phyloP scores from a whole-genome alignment of 64 coral and sea anemone genomes.

The Dendrophyllia cribrosa region DNA sequence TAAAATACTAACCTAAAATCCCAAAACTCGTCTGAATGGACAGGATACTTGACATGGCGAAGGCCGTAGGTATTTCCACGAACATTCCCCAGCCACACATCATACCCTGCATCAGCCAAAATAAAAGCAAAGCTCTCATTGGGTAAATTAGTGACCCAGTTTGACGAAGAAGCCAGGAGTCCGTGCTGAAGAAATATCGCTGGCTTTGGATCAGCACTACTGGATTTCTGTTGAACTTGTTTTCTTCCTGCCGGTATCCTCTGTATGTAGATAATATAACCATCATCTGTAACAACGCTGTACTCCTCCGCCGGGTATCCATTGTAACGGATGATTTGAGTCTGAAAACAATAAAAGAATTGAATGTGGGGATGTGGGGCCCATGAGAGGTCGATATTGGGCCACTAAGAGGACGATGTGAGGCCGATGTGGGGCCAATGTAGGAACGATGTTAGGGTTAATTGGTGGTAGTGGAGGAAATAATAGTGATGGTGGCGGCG shows the following conservation, averaged over 20 bases:
- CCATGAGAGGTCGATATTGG: no score
- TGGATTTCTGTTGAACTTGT: background rate
- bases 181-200: conserved; percentile 82
- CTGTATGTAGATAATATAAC: conserved; percentile 84
- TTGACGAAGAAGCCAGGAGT: conserved; percentile 53
- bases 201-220: background rate
- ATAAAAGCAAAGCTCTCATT: conserved; percentile 86
- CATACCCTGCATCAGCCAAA: conserved; percentile 82
- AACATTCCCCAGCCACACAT: conserved; percentile 94
- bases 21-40: conserved; percentile 89
- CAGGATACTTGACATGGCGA: conserved; percentile 68
- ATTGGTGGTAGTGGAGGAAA: no score
- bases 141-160: conserved; percentile 82
- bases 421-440: no score
- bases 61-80: conserved; percentile 86
- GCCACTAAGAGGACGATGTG: no score
- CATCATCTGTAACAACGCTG: conserved; percentile 79
- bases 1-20: conserved; percentile 75
- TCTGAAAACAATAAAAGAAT: conserved; percentile 52
- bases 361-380: no score
- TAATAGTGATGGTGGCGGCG: no score
- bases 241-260: conserved; percentile 82
- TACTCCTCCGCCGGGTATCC: conserved; percentile 94
- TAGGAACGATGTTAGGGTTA: no score
- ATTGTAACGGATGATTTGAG: conserved; percentile 83